A percentile compares a stretch with the other conserved stretches of the same genome.
Conservation (phyloP, 2,888 invertebrate genomes). For the Dasysyrphus albostriatus region DNA sequence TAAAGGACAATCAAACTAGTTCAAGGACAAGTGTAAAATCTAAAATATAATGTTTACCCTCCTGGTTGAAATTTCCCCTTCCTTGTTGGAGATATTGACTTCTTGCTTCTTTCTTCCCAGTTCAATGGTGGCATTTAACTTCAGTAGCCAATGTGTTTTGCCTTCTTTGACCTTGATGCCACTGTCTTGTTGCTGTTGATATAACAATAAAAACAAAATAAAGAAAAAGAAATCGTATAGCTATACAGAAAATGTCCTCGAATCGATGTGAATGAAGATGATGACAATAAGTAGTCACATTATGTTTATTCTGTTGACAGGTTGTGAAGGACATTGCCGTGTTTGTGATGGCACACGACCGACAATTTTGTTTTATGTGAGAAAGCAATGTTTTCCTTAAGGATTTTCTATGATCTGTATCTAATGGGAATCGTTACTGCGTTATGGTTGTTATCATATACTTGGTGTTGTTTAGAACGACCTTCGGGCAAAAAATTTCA, state of each 20-base stretch:
- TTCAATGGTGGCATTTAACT: slow-evolving; percentile 36
- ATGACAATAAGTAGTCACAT: slow-evolving; percentile 57
- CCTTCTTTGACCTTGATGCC: slow-evolving; percentile 62
- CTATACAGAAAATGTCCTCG: slow-evolving; percentile 49
- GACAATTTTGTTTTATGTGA: slow-evolving; percentile 47
- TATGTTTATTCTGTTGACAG: slow-evolving; percentile 48
- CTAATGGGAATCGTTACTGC: slow-evolving; percentile 64
- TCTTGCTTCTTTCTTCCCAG: slow-evolving; percentile 24
- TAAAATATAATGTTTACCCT: slow-evolving; percentile 20
- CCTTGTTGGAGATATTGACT: slow-evolving; percentile 29
- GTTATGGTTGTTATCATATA: slow-evolving; percentile 54
- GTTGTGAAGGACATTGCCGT: slow-evolving; percentile 65
- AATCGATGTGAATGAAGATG: slow-evolving; percentile 46
- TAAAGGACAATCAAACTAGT: slow-evolving; percentile 45
- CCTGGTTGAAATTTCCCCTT: slow-evolving; percentile 46
- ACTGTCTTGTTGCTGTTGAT: slow-evolving; percentile 56
- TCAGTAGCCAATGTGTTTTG: slow-evolving; percentile 52
- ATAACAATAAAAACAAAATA: slow-evolving; percentile 43
- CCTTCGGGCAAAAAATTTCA: neutral
- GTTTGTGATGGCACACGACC: slow-evolving; percentile 66
- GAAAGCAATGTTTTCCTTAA: slow-evolving; percentile 31
- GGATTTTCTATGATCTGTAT: slow-evolving; percentile 51
- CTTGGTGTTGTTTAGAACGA: neutral
- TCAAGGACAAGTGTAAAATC: slow-evolving; percentile 61
- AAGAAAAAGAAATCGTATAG: slow-evolving; percentile 12